phyloP scores from a whole-genome alignment of 1,140 invertebrate species.

The Venturia canescens region DNA sequence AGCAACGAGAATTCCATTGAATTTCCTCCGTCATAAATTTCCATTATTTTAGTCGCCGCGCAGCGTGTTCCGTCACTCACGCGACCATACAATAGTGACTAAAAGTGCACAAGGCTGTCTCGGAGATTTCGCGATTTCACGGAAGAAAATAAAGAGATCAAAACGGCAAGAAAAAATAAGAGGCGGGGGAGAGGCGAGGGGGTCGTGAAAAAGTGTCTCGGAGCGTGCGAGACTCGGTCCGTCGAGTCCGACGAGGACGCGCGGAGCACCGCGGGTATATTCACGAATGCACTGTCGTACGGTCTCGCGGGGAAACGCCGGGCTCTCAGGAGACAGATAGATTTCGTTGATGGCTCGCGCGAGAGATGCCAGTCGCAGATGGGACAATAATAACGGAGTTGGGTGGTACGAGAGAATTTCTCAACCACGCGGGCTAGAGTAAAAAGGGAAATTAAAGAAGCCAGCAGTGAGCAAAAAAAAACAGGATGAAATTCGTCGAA shows the following conservation, averaged over 20 bases:
- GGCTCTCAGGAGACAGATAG: slow-evolving; percentile 34
- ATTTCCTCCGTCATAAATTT: neutral
- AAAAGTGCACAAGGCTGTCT: slow-evolving; percentile 7
- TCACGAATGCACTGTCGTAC: neutral
- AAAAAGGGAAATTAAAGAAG: neutral
- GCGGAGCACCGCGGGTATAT: neutral
- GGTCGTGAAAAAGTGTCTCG: neutral
- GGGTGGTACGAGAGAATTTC: slow-evolving; percentile 11
- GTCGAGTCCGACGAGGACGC: slow-evolving; percentile 35
- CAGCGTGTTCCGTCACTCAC: neutral
- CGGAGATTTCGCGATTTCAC: slow-evolving; percentile 39
- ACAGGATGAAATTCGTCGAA: too few relatives aligned
- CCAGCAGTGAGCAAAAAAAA: too few relatives aligned
- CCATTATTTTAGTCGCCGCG: neutral
- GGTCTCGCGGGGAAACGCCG: slow-evolving; percentile 2
- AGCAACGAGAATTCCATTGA: neutral
- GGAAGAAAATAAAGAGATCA: neutral
- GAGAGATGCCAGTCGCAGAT: slow-evolving; percentile 42
- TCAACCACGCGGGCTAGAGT: neutral
- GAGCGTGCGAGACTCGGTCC: slow-evolving; percentile 42
- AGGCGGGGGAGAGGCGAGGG: neutral
- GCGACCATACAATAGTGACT: slow-evolving; percentile 2
- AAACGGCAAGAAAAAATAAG: slow-evolving; percentile 16
- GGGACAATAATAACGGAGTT: slow-evolving; percentile 43
- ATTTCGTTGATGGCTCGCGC: slow-evolving; percentile 34